Evolutionary conservation across 2,113 vertebrate genomes (phyloP), one percentile per base, ranked within the genome.

Genomic region (Apodemus sylvaticus): DNA sequence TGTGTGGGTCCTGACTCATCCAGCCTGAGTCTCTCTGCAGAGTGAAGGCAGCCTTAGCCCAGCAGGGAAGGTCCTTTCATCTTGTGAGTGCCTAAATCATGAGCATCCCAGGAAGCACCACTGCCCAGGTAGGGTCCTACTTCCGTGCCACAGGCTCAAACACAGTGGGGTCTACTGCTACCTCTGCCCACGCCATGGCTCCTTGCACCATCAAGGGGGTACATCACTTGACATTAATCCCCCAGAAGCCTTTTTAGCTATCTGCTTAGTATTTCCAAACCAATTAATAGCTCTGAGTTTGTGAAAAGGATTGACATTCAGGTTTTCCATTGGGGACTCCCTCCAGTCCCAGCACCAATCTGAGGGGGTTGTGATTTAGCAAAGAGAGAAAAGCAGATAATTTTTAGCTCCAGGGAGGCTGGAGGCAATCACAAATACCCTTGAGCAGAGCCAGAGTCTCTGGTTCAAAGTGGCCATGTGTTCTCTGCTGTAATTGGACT

Each of bases 331-430:
- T 77, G 96, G 98, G 96, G 98, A 95, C 97, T 97, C 98, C 97
- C 95, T 97, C 97, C 91, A 97, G 97, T 97, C 98, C 96, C 98
- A 93, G 95, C 93, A 94, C 98, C 98, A 98, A 97, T 97, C 97
- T 93, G 97, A 98, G 98, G 97, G 98, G 93, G 96, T 97, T 98
- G 98, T 98, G 97, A 98, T 98, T 98, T 97, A 98, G 98, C 98
- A 97, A 98, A 98, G 98, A 98, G 97, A 98, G 97, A 98, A 98
- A 98, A 70, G 97, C 97, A 97, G 96, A 97, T 97, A 96, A 97
- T 97, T 98, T 98, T 98, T 98, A 98, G 98, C 98, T 98, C 74
- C 68, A 92, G 98, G 98, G 98, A 98, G 94, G 98, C 98, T 96
- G 97, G 96, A 98, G 98, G 98, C 98, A 96, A 97, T 98, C 94